These are phyloP conservation scores for Callionymus lyra DNA, from an alignment of 2,113 vertebrate species.

Conservation along the genomic window DNA sequence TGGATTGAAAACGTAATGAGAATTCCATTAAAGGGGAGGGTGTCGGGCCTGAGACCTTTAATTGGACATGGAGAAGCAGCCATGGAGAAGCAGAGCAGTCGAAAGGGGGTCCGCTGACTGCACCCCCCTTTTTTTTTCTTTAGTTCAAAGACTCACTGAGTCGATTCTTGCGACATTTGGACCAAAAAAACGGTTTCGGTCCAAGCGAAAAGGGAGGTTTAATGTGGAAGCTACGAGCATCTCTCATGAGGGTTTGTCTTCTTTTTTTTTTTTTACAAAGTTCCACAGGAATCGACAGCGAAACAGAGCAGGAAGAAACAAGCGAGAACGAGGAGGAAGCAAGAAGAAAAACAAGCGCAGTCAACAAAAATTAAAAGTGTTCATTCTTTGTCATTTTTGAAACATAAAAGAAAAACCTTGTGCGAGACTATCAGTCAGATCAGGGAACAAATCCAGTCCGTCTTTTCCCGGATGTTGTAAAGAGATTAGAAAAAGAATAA, in stretches of 20 bases:
- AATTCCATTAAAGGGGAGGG: slow-evolving; percentile 48
- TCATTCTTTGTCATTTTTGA: slow-evolving; percentile 64
- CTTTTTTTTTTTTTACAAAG: slow-evolving; percentile 57
- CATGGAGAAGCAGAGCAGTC: slow-evolving; percentile 31
- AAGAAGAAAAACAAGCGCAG: slow-evolving; percentile 50
- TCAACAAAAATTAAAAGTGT: slow-evolving; percentile 41
- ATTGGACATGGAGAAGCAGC: slow-evolving; percentile 22
- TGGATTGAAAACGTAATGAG: slow-evolving; percentile 36
- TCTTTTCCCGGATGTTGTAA: slow-evolving; percentile 38
- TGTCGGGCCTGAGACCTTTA: slow-evolving; percentile 50
- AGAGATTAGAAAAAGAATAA: slow-evolving; percentile 26
- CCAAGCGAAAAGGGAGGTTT: slow-evolving; percentile 49
- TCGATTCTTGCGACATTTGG: slow-evolving; percentile 55
- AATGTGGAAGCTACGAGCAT: slow-evolving; percentile 49
- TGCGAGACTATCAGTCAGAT: slow-evolving; percentile 28
- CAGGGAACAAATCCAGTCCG: background rate
- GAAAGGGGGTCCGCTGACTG: slow-evolving; percentile 32
- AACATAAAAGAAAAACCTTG: slow-evolving; percentile 36
- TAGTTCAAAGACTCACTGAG: slow-evolving; percentile 59
- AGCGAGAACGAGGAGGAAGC: slow-evolving; percentile 46
- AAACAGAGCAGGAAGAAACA: slow-evolving; percentile 53
- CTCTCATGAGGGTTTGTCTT: slow-evolving; percentile 48
- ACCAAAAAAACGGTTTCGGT: slow-evolving; percentile 48
- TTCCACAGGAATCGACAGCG: slow-evolving; percentile 61
- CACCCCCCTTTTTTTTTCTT: slow-evolving; percentile 18